Base-by-base conservation (phyloP, 2,888 invertebrate species). In the Hydroisotoma schaefferi region DNA sequence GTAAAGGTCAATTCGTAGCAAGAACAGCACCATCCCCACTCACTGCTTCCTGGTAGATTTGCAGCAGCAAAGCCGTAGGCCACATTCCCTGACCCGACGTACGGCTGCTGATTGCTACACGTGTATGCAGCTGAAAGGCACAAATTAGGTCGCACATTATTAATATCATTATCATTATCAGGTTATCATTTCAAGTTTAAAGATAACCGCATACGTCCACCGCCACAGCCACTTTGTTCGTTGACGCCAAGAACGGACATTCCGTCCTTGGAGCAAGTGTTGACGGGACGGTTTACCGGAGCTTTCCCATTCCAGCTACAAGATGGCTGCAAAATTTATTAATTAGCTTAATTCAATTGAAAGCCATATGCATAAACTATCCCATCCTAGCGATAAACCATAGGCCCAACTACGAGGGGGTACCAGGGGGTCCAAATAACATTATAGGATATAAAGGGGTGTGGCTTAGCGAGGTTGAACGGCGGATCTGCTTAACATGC, bases 1-100 rank as follows among this genome's bases (percentile, higher is more conserved):
- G 59, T 57, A 18, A 65, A 65, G 22, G 56, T 62, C 28, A 65
- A 48, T 20, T 59, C 55, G 44, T 65, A 65, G 47, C 65, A 65
- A 2, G 57, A 28, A 33, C 65, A 65, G 20, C 65, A 65, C 57
- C 57, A 57, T 5, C 59, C 49, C 38, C 26, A 52, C 20, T 65
- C 65, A 15, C 38, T 18, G 22, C 55, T 56, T 18, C 62, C 62
- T 10, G 55, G 8, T 1, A 62, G 12, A 27, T 58, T 46, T 29
- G 59, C 57, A 8, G 63, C 59, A 20, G 63, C 59, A 40, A 57
- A 57, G 2, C 58, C 59, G 20, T 58, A 63, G 1, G 58, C 37
- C 38, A 62, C n/a, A n/a, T 62, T 18, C 25, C 56, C 27, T 26
- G 44, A 55, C 6, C 55, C 55, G 10, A 52, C 59, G 58, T 59